Evolutionary conservation across 2,113 vertebrate genomes (phyloP).

Genomic region (Poeciliopsis occidentalis): DNA sequence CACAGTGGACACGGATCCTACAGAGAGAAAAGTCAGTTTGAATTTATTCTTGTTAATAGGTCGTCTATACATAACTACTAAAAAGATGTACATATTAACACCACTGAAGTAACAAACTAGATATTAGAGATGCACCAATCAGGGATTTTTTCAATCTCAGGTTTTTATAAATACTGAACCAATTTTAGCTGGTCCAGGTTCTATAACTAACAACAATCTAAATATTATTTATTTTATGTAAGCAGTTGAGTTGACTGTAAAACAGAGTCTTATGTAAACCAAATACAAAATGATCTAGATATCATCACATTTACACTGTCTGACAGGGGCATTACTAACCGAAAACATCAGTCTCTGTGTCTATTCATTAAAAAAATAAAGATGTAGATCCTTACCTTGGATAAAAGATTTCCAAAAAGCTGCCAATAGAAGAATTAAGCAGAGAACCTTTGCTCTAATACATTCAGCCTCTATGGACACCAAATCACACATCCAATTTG

Average conservation of each 20-base stretch:
- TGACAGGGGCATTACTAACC: neutral
- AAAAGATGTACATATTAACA: no score
- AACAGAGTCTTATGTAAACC: neutral
- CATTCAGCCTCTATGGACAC: neutral
- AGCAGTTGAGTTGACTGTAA: neutral
- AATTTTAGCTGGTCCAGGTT: neutral
- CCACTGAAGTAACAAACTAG: neutral
- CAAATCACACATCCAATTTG: neutral
- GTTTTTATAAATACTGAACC: neutral
- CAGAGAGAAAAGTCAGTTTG: slow-evolving; percentile 1
- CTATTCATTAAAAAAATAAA: no score
- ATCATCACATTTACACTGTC: neutral
- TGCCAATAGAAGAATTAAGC: neutral
- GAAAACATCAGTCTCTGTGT: neutral
- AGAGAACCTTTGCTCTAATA: neutral
- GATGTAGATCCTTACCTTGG: no score
- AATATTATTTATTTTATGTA: no score
- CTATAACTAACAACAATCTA: neutral
- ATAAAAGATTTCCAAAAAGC: no score
- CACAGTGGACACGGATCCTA: slow-evolving; percentile 69
- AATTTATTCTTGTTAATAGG: neutral
- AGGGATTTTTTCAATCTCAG: neutral
- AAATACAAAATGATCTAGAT: neutral
- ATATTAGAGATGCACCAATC: neutral
- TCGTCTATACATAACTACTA: neutral